These are phyloP conservation scores for Lycodopsis pacificus DNA, from an alignment of 2,797 vertebrate genomes.

Conservation along the genomic window DNA sequence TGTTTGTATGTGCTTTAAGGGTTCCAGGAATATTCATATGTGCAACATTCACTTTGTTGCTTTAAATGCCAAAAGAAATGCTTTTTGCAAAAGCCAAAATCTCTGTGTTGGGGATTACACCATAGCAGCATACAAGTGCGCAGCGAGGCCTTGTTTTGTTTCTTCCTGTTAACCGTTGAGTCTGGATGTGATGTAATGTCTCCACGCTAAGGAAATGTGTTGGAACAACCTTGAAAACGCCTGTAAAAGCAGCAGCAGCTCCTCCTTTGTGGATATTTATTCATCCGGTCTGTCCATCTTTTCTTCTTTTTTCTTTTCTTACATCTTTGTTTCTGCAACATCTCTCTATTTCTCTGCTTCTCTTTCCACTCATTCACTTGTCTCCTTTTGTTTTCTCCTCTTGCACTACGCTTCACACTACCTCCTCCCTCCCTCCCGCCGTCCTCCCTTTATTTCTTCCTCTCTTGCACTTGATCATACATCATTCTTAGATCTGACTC, in stretches of 20 bases:
- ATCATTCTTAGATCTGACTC: conserved; percentile 68
- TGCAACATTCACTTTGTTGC: conserved; percentile 3
- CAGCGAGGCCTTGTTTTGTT: background rate
- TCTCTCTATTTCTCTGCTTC: conserved; percentile 12
- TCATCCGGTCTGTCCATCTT: background rate
- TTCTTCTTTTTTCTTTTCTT: background rate
- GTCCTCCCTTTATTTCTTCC: conserved; percentile 45
- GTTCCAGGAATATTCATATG: conserved; percentile 2
- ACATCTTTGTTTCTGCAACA: conserved; percentile 20
- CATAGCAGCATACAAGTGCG: background rate
- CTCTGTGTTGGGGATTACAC: background rate
- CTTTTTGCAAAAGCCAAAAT: background rate
- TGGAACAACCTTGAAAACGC: background rate
- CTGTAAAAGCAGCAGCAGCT: background rate
- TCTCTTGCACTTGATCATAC: conserved; percentile 52
- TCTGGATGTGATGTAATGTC: conserved; percentile 18
- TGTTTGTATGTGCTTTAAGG: background rate
- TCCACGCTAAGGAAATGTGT: background rate
- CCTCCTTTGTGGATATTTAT: background rate
- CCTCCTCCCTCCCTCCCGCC: conserved; percentile 40
- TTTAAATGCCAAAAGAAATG: background rate
- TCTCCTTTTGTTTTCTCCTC: conserved; percentile 47
- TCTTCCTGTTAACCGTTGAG: background rate
- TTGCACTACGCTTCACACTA: conserved; percentile 33
- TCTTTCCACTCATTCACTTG: conserved; percentile 33